Evolutionary conservation across 2,888 invertebrate species (phyloP), one percentile per base, ranked within the genome.

Genomic region (Pherbina coryleti): DNA sequence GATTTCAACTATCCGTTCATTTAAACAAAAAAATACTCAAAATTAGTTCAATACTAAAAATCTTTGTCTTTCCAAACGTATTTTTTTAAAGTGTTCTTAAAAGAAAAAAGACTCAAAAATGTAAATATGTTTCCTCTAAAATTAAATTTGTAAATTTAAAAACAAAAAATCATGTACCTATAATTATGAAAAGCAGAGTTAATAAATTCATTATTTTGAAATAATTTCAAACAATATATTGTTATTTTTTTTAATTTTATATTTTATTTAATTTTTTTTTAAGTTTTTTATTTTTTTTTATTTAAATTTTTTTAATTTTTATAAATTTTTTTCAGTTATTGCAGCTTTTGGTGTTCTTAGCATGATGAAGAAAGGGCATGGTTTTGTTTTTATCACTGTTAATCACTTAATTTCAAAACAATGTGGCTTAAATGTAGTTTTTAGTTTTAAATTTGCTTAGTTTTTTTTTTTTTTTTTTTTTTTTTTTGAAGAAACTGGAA

Each of bases 151-250:
- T 44, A 44, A 11, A 44, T 44, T 64, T 55, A 64, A 67, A 71
- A 57, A 66, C 64, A 77, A 75, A 69, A 17, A 31, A 51, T 51
- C 69, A 51, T 69, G 51, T 69, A 17, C 51, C 51, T 69, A n/a
- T 44, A 17, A 34, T 51, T 51, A 25, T 51, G 14, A 69, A 44
- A 34, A 51, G 71, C 34, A 73, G 37, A 75, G 34, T 34, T 31
- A 76, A 76, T 76, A 70, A 70, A 77, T 49, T 31, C 17, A 60
- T 64, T 64, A 70, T 84, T 83, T 84, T 82, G 83, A 84, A 84
- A 84, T 83, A 83, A 79, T 84, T 84, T 84, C 81, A 84, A 84
- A 80, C 79, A 82, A 83, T 49, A 67, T 49, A 44, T 73, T 73
- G 53, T 64, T 75, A 66, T 75, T 67, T 19, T 31, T 34, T 75